Evolutionary conservation across 2,113 vertebrate species (phyloP).

Genomic region (Eptesicus fuscus): DNA sequence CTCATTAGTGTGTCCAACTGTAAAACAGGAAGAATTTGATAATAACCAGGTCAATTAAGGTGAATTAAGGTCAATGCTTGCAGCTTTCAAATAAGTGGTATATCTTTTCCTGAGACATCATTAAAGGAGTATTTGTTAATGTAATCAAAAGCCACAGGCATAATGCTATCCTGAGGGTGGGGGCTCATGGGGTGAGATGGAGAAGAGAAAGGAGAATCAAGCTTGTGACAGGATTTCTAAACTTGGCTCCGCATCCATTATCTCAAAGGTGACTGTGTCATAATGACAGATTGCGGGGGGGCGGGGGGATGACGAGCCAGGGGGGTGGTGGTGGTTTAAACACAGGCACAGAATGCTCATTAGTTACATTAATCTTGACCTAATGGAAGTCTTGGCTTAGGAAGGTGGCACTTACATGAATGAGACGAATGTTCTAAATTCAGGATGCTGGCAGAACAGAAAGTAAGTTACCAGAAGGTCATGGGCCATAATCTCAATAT

Average conservation of each 20-base stretch:
- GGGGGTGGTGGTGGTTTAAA: neutral
- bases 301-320: neutral
- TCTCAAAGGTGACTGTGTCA: slow-evolving; percentile 43
- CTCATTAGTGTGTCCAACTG: slow-evolving; percentile 56
- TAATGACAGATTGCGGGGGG: slow-evolving; percentile 53
- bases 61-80: slow-evolving; percentile 68
- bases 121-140: slow-evolving; percentile 66
- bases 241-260: slow-evolving; percentile 61
- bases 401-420: slow-evolving; percentile 53
- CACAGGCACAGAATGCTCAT: slow-evolving; percentile 30
- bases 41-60: slow-evolving; percentile 23
- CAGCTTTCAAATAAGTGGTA: slow-evolving; percentile 63
- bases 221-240: slow-evolving; percentile 48
- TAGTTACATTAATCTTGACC: slow-evolving; percentile 61
- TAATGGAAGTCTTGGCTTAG: slow-evolving; percentile 72
- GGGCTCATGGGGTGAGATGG: neutral
- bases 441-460: slow-evolving; percentile 42
- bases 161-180: neutral
- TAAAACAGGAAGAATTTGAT: slow-evolving; percentile 16
- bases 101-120: slow-evolving; percentile 30
- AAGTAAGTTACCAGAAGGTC: slow-evolving; percentile 29
- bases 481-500: neutral
- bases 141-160: neutral
- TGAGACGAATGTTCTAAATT: slow-evolving; percentile 37
- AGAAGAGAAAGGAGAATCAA: slow-evolving; percentile 32